Evolutionary conservation across 2,797 vertebrate species (phyloP).

Genomic region (Spea hammondii): DNA sequence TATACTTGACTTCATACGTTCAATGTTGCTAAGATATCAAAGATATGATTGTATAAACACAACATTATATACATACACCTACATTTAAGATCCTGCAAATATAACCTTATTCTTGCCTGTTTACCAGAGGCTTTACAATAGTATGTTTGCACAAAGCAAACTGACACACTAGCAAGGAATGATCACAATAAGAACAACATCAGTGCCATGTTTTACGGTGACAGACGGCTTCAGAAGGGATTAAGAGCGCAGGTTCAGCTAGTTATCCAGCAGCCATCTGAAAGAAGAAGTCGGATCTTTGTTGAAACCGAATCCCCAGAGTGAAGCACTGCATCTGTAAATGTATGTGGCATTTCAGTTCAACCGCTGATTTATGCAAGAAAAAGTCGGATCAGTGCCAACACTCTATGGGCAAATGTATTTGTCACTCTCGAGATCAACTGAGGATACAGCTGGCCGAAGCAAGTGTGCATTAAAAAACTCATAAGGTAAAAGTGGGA

Average conservation of each 20-base stretch:
- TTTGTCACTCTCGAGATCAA: not conserved
- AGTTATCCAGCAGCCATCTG: not conserved
- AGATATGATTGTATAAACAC: no score
- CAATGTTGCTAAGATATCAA: no score
- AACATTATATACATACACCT: no score
- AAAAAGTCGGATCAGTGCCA: not conserved
- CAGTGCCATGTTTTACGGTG: no score
- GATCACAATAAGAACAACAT: no score
- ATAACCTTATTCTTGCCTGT: no score
- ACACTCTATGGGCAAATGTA: not conserved
- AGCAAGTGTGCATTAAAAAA: not conserved
- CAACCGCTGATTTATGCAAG: slow-evolving; percentile 16
- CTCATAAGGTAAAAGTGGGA: not conserved
- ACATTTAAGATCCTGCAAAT: no score
- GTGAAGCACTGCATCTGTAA: not conserved
- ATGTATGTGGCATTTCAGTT: slow-evolving; percentile 21
- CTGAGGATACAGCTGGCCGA: slow-evolving; percentile 16
- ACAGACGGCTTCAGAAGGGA: not conserved
- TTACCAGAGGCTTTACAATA: no score
- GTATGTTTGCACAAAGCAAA: no score
- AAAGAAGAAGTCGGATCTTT: slow-evolving; percentile 30
- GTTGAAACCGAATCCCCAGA: slow-evolving; percentile 13
- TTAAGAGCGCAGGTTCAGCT: not conserved
- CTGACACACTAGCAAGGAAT: no score
- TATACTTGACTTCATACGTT: no score